Percentiles rank a stretch among this genome's conserved stretches.
Conservation (phyloP, 2,113 vertebrate genomes). For the Takifugu flavidus region DNA sequence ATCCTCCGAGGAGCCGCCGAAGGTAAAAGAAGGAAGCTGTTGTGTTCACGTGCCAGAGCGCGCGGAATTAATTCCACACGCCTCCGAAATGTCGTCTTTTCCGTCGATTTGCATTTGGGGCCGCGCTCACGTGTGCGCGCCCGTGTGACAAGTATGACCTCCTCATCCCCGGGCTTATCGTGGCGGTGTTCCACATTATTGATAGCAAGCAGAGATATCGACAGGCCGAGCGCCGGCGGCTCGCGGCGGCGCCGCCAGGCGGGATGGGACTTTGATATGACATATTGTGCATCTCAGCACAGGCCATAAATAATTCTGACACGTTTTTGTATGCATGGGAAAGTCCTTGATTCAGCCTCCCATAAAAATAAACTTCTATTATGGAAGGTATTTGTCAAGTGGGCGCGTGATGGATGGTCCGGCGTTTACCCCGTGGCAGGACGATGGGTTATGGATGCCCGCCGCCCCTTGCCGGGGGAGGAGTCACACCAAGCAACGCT, state of each 20-base stretch:
- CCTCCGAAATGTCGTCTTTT: slow-evolving; percentile 29
- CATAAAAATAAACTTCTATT: slow-evolving; percentile 99
- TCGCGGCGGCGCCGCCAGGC: slow-evolving; percentile 70
- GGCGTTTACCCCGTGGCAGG: slow-evolving; percentile 95
- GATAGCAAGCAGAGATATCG: slow-evolving; percentile 94
- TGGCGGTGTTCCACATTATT: slow-evolving; percentile 91
- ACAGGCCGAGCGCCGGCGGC: slow-evolving; percentile 84
- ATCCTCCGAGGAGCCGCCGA: slow-evolving; percentile 1
- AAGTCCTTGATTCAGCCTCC: slow-evolving; percentile 99
- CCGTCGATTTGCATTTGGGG: slow-evolving; percentile 23
- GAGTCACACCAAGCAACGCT: slow-evolving; percentile 87
- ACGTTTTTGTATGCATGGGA: slow-evolving; percentile 99
- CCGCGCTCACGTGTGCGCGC: slow-evolving; percentile 23
- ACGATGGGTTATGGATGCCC: slow-evolving; percentile 97
- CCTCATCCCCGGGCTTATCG: slow-evolving; percentile 84
- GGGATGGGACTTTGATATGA: slow-evolving; percentile 96
- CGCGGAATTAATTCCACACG: slow-evolving; percentile 7
- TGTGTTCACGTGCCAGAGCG: slow-evolving; percentile 21
- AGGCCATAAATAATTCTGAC: slow-evolving; percentile 99
- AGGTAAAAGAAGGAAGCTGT: slow-evolving; percentile 11
- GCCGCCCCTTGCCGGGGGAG: slow-evolving; percentile 85
- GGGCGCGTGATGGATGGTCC: slow-evolving; percentile 96
- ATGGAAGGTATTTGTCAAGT: slow-evolving; percentile 99
- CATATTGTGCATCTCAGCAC: slow-evolving; percentile 99
- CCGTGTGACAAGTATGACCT: slow-evolving; percentile 77